Evolutionary conservation across 2,888 invertebrate species (phyloP).

Genomic region (Aleiodes alternator): DNA sequence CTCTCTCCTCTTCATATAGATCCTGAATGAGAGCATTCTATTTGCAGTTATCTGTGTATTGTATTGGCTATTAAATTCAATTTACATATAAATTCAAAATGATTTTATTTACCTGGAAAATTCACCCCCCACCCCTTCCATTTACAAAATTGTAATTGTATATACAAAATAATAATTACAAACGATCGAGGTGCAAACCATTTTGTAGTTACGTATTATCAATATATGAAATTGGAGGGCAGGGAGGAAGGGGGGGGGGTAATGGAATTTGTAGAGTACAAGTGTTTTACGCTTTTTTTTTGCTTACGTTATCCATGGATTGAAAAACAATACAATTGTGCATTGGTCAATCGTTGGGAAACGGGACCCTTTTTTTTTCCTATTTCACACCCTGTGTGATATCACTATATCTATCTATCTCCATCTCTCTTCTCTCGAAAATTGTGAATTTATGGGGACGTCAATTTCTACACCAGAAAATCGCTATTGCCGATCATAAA

Average conservation of each 20-base stretch:
- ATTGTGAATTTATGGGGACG: slow-evolving; percentile 54
- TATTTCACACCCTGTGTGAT: slow-evolving; percentile 51
- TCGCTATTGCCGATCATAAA: slow-evolving; percentile 57
- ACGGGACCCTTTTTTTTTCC: slow-evolving; percentile 37
- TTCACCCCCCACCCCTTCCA: slow-evolving; percentile 44
- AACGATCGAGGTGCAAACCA: slow-evolving; percentile 48
- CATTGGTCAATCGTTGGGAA: slow-evolving; percentile 28
- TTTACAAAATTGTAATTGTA: slow-evolving; percentile 65
- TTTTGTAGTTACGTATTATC: slow-evolving; percentile 1
- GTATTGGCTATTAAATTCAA: slow-evolving; percentile 70
- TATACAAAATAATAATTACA: slow-evolving; percentile 55
- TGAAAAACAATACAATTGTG: slow-evolving; percentile 34
- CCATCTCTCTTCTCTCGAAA: neutral
- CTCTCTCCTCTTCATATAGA: neutral
- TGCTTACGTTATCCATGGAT: neutral
- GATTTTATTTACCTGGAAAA: slow-evolving; percentile 64
- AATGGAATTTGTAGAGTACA: slow-evolving; percentile 25
- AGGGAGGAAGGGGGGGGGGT: neutral
- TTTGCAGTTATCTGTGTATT: slow-evolving; percentile 64
- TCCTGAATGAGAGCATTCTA: slow-evolving; percentile 11
- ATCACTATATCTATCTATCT: slow-evolving; percentile 5
- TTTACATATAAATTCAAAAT: slow-evolving; percentile 73
- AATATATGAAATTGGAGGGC: slow-evolving; percentile 16
- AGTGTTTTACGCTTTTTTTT: slow-evolving; percentile 21
- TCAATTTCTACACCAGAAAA: slow-evolving; percentile 49